A percentile compares a stretch with the other conserved stretches of the same genome.
phyloP scores from a whole-genome alignment of 53 echinoderm and acorn worm genomes.

The Glandiceps talaboti region DNA sequence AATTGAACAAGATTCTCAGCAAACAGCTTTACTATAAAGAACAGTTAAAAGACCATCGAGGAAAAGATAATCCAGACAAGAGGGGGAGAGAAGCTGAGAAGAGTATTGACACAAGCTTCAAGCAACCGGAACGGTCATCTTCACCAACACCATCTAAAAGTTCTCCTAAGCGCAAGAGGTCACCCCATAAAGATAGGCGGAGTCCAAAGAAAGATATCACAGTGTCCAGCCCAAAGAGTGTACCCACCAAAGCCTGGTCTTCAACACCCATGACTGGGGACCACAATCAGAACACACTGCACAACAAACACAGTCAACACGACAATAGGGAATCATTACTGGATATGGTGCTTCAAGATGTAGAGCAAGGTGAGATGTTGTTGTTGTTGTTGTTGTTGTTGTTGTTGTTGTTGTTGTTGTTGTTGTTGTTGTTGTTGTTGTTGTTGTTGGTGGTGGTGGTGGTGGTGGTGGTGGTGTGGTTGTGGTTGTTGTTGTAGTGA shows the following conservation, averaged over 20 bases:
- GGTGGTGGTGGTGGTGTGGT: too few relatives aligned
- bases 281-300: conserved; percentile 27
- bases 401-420: too few relatives aligned
- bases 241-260: conserved; percentile 27
- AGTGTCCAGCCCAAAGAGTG: conserved; percentile 19
- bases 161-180: conserved; percentile 23
- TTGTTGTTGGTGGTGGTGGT: too few relatives aligned
- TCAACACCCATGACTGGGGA: conserved; percentile 13
- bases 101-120: background rate
- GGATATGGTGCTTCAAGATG: conserved; percentile 78
- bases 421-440: too few relatives aligned
- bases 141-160: conserved; percentile 18
- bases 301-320: conserved; percentile 20
- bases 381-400: too few relatives aligned
- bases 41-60: conserved; percentile 15
- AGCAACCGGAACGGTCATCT: conserved; percentile 16
- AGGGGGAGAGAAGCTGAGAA: background rate
- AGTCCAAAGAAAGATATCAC: background rate
- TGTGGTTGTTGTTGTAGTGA: too few relatives aligned
- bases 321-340: background rate
- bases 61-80: conserved; percentile 6
- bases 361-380: conserved; percentile 60
- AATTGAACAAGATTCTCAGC: conserved; percentile 58
- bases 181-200: conserved; percentile 1
- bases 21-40: conserved; percentile 69